Conservation (phyloP, 1,140 invertebrate genomes). For the Trichoplusia ni region DNA sequence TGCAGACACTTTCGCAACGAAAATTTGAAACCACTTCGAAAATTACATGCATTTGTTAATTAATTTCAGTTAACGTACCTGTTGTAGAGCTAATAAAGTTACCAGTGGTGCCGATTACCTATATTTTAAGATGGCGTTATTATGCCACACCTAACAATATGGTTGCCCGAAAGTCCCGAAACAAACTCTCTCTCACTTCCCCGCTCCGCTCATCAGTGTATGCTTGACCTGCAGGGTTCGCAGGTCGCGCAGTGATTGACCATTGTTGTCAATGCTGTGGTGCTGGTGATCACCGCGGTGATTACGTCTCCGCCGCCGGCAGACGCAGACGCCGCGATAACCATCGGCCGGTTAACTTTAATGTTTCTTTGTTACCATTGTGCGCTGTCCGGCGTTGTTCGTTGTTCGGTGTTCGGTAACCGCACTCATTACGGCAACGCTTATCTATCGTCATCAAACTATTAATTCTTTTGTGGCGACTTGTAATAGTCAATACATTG, state of each 20-base stretch:
- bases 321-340: no score
- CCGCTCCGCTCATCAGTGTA: neutral
- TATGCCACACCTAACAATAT: no score
- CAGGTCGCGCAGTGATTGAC: constrained; percentile 50
- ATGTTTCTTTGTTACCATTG: constrained; percentile 34
- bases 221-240: neutral
- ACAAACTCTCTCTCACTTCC: no score
- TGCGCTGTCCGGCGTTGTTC: no score
- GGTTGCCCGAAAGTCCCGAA: no score
- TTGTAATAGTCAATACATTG: constrained; percentile 6
- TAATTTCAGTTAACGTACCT: no score
- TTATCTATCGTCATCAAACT: constrained; percentile 2
- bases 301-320: no score
- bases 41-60: no score
- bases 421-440: neutral
- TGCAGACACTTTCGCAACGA: no score
- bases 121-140: no score
- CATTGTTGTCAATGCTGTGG: constrained; percentile 44
- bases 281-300: neutral
- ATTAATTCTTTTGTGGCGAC: neutral
- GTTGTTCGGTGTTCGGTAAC: constrained; percentile 16
- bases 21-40: no score
- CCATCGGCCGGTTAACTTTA: constrained; percentile 20
- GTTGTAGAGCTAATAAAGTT: neutral
- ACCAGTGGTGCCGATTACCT: no score